These are phyloP conservation scores for Heliconius aoede DNA, from an alignment of 2,888 invertebrate genomes.

Conservation along the genomic window DNA sequence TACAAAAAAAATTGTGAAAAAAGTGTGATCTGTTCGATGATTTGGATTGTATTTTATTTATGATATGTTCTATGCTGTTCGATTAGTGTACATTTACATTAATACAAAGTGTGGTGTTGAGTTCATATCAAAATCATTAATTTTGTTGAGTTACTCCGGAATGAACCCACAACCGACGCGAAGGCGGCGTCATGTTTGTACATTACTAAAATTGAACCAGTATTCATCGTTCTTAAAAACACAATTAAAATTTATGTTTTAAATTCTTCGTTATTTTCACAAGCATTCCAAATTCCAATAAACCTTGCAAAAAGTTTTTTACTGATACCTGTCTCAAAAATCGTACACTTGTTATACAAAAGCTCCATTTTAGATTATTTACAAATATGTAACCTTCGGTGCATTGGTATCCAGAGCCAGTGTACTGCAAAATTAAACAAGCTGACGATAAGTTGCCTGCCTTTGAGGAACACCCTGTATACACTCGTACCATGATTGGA, in stretches of 20 bases:
- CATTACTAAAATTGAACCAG: too few species aligned
- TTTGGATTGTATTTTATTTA: background rate
- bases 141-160: too few species aligned
- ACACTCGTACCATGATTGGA: conserved; percentile 9
- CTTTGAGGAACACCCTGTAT: conserved; percentile 12
- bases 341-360: background rate
- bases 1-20: too few species aligned
- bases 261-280: background rate
- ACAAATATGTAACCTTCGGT: background rate
- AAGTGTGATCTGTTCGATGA: too few species aligned
- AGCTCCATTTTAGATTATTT: background rate
- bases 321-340: background rate
- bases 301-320: background rate
- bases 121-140: too few species aligned
- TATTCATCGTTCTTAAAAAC: too few species aligned
- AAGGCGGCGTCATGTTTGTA: too few species aligned
- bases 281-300: background rate
- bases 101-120: too few species aligned
- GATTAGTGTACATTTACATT: too few species aligned
- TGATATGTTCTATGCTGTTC: too few species aligned
- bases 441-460: conserved; percentile 20
- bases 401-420: conserved; percentile 19
- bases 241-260: background rate
- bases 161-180: too few species aligned
- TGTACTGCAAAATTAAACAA: conserved; percentile 28